phyloP scores from a whole-genome alignment of 2,113 vertebrate genomes.

The Sminthopsis crassicaudata region DNA sequence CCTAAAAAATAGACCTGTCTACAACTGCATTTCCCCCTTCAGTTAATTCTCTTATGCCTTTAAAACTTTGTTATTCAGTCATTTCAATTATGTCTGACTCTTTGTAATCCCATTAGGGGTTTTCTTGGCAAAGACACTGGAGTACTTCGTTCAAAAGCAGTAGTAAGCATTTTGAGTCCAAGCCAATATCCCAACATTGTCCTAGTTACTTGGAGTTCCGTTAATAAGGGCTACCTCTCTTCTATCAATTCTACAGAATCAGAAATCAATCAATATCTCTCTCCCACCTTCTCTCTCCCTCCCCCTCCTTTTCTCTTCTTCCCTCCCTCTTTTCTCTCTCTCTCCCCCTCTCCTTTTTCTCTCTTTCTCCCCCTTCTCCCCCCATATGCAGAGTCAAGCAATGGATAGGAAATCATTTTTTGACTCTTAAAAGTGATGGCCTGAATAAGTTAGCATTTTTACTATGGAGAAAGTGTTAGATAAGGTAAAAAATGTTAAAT shows the following conservation, averaged over 20 bases:
- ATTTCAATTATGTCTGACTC: slow-evolving; percentile 36
- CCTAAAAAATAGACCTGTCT: not conserved
- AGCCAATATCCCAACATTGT: not conserved
- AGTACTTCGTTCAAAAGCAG: slow-evolving; percentile 5
- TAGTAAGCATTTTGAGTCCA: not conserved
- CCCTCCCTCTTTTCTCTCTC: not conserved
- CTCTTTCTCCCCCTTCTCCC: too few relatives aligned
- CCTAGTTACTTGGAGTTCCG: not conserved
- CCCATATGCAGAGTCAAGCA: not conserved
- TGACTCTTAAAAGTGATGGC: not conserved
- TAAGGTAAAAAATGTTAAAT: not conserved
- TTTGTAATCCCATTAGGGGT: too few relatives aligned
- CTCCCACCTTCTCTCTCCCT: not conserved
- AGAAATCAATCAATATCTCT: not conserved
- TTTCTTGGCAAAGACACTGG: too few relatives aligned
- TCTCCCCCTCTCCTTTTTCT: not conserved
- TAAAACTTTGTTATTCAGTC: slow-evolving; percentile 34
- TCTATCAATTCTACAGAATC: not conserved
- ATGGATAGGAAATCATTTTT: not conserved
- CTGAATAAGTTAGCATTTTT: not conserved
- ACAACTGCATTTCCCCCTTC: not conserved
- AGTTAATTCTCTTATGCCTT: slow-evolving; percentile 40
- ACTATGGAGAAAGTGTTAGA: not conserved
- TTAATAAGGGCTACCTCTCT: not conserved
- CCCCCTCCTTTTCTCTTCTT: not conserved